Base-by-base conservation (phyloP, 2,797 vertebrate genomes). In the Anguilla marmorata region DNA sequence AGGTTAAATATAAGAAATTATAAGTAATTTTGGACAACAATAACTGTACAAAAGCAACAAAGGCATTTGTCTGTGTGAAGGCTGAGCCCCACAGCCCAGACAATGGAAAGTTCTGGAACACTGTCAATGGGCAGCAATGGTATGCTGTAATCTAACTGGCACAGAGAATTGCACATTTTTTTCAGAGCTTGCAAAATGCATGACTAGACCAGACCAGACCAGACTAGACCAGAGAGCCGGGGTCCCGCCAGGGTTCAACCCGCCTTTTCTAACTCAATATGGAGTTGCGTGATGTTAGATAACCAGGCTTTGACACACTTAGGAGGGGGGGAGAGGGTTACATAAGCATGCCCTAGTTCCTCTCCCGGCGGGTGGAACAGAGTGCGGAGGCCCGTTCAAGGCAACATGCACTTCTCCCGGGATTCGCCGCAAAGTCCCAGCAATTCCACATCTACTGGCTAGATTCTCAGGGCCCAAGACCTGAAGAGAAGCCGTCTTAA, bases 61-160 rank as follows among this genome's bases (percentile, higher is more conserved):
- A 24, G 21, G 1, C 24, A 45, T 19, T 19, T 19, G 16, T 24
- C 16, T 80, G 33, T 21, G 12, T 21, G 33, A 41, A 80, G 33
- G 76, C 33, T 80, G 33, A 82, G 27, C 2, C 27, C 41, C 19
- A 79, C 33, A 30, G 33, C 33, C 8, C 30, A 30, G 21, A 24
- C 41, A 82, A 2, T 48, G 45, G 79, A 82, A 16, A 50, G 41
- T 7, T n/a, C 24, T 50, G 45, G 41, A 82, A 82, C 16, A 33
- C 41, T 11, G 24, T 24, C 45, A 82, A 82, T 48, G 16, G 79
- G 79, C 9, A 48, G 41, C 45, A 82, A 3, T 48, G 41, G 41
- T 2, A 82, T 82, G 41, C 79, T 14, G 45, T 82, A 82, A 82
- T 82, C 79, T 50, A 82, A 82, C 48, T 82, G 79, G 79, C 79